Percentiles rank a stretch among this genome's conserved stretches.
phyloP scores from a whole-genome alignment of 2,113 vertebrate genomes.

The Coptodon rendalli region DNA sequence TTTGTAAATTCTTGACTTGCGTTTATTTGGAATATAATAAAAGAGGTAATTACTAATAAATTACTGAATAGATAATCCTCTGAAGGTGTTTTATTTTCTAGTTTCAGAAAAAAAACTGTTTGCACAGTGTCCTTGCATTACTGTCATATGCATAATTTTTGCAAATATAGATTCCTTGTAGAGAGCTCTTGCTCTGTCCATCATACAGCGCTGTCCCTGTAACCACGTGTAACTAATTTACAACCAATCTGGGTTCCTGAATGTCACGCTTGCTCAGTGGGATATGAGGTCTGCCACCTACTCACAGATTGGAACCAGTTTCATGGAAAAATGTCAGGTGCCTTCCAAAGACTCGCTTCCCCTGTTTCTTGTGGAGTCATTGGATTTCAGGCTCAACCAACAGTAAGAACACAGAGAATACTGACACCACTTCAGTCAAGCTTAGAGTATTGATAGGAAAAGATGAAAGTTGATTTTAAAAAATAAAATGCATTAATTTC shows the following conservation, averaged over 20 bases:
- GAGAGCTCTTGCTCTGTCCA: not conserved
- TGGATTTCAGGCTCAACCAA: not conserved
- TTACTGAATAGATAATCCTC: not conserved
- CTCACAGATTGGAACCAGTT: not conserved
- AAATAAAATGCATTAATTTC: not conserved
- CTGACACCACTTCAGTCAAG: not conserved
- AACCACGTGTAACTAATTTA: constrained; percentile 25
- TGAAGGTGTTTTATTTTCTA: not conserved
- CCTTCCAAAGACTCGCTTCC: not conserved
- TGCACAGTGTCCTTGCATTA: constrained; percentile 3
- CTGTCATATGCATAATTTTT: not conserved
- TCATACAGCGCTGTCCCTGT: not conserved
- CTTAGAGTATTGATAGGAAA: not conserved
- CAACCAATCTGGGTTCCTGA: constrained; percentile 17
- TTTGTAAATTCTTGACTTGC: not conserved
- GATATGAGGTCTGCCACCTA: not conserved
- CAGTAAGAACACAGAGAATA: not conserved
- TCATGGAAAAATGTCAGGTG: constrained; percentile 13
- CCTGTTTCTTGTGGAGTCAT: not conserved
- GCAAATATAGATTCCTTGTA: constrained; percentile 5
- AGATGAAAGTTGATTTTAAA: not conserved
- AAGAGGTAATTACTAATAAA: not conserved
- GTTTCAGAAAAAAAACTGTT: not conserved
- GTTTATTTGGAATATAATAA: not conserved
- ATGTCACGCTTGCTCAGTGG: constrained; percentile 8